Conservation (phyloP, 2,113 vertebrate genomes). For the Tichodroma muraria region DNA sequence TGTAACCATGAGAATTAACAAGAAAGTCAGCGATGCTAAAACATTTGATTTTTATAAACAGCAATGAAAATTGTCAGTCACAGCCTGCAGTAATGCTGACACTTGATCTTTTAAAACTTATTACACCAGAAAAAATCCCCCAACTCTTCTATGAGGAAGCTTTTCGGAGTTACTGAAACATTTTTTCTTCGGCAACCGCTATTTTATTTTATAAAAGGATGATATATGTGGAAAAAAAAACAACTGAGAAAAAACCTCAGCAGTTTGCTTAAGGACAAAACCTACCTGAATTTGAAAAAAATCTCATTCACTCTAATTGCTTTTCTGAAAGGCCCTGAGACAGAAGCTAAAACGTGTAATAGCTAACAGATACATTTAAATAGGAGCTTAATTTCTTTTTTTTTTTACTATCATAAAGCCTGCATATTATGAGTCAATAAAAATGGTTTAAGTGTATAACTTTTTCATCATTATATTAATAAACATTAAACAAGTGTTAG, state of each 20-base stretch:
- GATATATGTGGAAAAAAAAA: neutral
- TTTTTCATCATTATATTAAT: neutral
- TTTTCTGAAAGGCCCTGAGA: neutral
- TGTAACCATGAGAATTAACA: neutral
- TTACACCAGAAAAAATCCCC: neutral
- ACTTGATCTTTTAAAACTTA: neutral
- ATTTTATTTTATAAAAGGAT: neutral
- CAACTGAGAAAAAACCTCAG: neutral
- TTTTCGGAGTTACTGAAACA: neutral
- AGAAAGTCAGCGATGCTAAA: neutral
- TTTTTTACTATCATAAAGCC: neutral
- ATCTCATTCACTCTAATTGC: neutral
- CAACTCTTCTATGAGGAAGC: neutral
- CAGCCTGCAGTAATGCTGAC: neutral
- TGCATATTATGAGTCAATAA: neutral
- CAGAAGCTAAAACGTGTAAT: neutral
- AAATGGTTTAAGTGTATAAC: neutral
- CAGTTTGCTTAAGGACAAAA: neutral
- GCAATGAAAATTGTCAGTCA: neutral
- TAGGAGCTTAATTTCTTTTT: neutral
- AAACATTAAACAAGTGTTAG: neutral
- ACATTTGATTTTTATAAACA: neutral
- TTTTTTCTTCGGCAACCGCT: neutral
- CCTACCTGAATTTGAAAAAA: neutral
- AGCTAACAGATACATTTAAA: neutral